Base-by-base conservation (phyloP, 2,888 invertebrate species). In the Drosophila demipolita region DNA sequence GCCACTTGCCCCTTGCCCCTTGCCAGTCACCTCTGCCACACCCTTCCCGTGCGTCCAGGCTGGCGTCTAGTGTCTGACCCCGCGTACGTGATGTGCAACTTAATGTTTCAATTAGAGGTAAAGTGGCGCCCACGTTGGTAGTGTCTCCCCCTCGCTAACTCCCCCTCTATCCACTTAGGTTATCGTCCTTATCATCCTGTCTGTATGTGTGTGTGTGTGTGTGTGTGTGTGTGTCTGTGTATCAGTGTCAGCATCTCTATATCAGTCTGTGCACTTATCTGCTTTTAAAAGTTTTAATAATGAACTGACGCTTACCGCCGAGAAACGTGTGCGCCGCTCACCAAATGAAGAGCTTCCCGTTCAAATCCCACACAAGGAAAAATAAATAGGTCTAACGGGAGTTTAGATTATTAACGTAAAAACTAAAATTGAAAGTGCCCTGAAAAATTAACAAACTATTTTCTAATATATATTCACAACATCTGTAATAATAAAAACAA, bases 91-190 rank as follows among this genome's bases (percentile, higher is more conserved):
- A 91, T 87, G 82, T 92, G 91, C 90, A 91, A 91, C 91, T 91
- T 91, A 92, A 91, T 91, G 92, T 91, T 91, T 91, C 91, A 91
- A 91, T 91, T 91, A 91, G 91, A 91, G 91, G 91, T 91, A 85
- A 92, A 91, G 91, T 91, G 90, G 82, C 82, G 83, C 83, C 78
- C 65, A 73, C 67, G 74, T 64, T 66, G 75, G 52, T 65, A 65
- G 63, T 48, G 49, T 35, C 65, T 64, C 55, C 45, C 1, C 15
- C 23, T 45, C 45, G 8, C 15, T 15, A 8, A 20, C 20, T 8
- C 12, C 20, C 1, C 7, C 45, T 45, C 23, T 15, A 23, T 23
- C 65, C 66, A 71, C 77, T 68, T 57, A 61, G 73, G 63, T 70
- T 83, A 84, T 87, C 87, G 65, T 75, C 64, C 64, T 66, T 60